Conservation (phyloP, 2,797 vertebrate species). For the Gymnoscopelus braueri region DNA sequence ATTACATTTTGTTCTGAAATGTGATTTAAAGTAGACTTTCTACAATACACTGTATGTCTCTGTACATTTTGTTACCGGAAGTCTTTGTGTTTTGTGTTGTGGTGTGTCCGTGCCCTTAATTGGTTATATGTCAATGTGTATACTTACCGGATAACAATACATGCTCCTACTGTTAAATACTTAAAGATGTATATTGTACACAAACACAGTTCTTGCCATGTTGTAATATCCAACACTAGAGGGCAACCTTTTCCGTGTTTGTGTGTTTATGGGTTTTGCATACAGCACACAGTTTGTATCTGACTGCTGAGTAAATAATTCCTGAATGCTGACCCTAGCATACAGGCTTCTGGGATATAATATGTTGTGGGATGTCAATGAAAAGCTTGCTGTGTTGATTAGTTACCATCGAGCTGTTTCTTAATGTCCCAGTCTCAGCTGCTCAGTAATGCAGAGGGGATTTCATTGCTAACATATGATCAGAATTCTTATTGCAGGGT, state of each 20-base stretch:
- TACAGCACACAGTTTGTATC: conserved; percentile 19
- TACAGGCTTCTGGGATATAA: conserved; percentile 13
- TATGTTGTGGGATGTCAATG: conserved; percentile 18
- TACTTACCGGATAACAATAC: no score
- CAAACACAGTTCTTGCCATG: background rate
- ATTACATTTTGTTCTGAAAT: background rate
- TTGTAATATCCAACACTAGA: conserved; percentile 55
- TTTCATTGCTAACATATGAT: background rate
- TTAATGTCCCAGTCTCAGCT: conserved; percentile 10
- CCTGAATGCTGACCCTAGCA: conserved; percentile 25
- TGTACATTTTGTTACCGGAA: no score
- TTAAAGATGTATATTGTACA: no score
- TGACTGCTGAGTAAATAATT: conserved; percentile 46
- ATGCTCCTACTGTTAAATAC: no score
- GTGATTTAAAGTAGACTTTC: no score
- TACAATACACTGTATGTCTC: no score
- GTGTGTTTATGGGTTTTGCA: background rate
- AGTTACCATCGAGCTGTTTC: conserved; percentile 30
- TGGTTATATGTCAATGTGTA: no score
- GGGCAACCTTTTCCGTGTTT: conserved; percentile 40
- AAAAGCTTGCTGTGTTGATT: conserved; percentile 16
- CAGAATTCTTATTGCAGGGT: background rate
- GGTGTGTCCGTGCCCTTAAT: no score
- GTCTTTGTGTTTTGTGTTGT: no score
- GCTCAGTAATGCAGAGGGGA: background rate